Evolutionary conservation across 2,797 vertebrate genomes (phyloP).

Genomic region (Paedocypris micromegethes): DNA sequence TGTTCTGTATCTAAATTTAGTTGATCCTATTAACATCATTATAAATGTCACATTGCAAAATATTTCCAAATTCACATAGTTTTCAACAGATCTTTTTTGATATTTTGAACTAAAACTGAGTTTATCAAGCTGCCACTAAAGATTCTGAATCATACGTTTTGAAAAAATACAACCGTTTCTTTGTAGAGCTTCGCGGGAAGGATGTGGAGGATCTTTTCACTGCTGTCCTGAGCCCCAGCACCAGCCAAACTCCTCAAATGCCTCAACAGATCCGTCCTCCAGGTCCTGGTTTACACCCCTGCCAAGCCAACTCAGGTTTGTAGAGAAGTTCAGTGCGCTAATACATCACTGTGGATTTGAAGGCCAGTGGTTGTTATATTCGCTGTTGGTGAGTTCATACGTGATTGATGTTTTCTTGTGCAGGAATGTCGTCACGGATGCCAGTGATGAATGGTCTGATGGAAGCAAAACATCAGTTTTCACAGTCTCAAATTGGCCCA

Average conservation of each 20-base stretch:
- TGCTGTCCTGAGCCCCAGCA: conserved; percentile 89
- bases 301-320: conserved; percentile 80
- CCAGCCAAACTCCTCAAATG: conserved; percentile 76
- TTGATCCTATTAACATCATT: no score
- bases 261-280: conserved; percentile 73
- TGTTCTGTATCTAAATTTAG: no score
- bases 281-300: conserved; percentile 67
- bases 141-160: not conserved
- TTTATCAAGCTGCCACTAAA: not conserved
- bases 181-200: conserved; percentile 91
- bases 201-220: conserved; percentile 98
- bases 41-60: no score
- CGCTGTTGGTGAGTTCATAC: not conserved
- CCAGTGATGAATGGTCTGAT: conserved; percentile 93
- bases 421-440: conserved; percentile 88
- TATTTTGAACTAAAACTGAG: not conserved
- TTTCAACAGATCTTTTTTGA: no score
- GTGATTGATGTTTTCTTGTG: not conserved
- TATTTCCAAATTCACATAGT: no score
- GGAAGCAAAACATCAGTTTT: conserved; percentile 80
- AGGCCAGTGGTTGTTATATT: not conserved
- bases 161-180: conserved; percentile 13
- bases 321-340: not conserved
- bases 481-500: conserved; percentile 70
- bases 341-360: not conserved